Percentiles rank a stretch among this genome's conserved stretches.
phyloP scores from a whole-genome alignment of 2,113 vertebrate species.

The Oenanthe melanoleuca region DNA sequence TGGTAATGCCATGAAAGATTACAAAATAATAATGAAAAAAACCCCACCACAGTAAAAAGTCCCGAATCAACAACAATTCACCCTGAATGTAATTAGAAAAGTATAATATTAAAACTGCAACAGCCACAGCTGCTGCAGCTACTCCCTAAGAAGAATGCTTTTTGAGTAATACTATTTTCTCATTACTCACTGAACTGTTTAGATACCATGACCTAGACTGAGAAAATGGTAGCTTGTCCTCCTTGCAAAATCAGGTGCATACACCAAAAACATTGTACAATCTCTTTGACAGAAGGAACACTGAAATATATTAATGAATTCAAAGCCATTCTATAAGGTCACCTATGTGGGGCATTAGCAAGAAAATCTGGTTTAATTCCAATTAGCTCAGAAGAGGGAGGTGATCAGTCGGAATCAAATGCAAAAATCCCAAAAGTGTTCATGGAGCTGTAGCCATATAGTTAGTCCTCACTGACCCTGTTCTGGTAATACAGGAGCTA shows the following conservation, averaged over 20 bases:
- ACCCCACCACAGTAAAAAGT: not conserved
- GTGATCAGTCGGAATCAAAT: not conserved
- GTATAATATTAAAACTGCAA: not conserved
- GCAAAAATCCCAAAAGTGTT: not conserved
- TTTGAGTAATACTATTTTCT: not conserved
- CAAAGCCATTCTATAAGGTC: not conserved
- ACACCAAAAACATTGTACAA: not conserved
- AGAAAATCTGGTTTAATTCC: not conserved
- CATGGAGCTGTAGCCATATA: fast-evolving
- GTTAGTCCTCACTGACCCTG: not conserved
- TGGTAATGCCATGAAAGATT: not conserved
- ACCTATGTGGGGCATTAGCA: not conserved
- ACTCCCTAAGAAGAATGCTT: not conserved
- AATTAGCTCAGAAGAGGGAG: not conserved
- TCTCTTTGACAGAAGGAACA: not conserved
- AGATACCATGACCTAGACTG: not conserved
- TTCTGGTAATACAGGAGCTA: not conserved
- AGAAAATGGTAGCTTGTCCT: not conserved
- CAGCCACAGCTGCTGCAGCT: not conserved
- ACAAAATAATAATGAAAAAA: not conserved
- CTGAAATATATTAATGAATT: not conserved
- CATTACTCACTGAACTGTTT: not conserved
- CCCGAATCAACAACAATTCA: not conserved
- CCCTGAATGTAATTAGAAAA: not conserved
- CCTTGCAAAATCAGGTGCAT: not conserved